Evolutionary conservation across 1,140 invertebrate species (phyloP), one percentile per base, ranked within the genome.

Genomic region (Drosophila neocordata): DNA sequence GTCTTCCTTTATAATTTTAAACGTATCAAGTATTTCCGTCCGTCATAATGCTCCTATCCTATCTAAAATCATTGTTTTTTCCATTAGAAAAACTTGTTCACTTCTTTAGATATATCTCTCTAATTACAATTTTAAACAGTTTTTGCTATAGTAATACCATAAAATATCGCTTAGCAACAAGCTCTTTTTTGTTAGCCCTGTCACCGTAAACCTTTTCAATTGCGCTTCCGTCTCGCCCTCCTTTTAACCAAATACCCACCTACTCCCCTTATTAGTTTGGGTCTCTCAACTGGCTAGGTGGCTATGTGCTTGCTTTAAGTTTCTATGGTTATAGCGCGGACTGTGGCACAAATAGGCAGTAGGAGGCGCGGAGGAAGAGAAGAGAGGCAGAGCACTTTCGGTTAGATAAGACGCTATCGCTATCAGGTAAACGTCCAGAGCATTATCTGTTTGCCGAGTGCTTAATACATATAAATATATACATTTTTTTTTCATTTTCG

Each of bases 371-470:
- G 27, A 31, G 53, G 9, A 24, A 20, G 20, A 65, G 37, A 37
- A 27, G n/a, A 59, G 44, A 52, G 55, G 20, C 18, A n/a, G 56
- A 15, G 70, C 37, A 41, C 56, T 59, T 27, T 51, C 60, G 58
- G 61, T 84, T 67, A 81, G 81, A 84, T 67, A 77, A 87, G 84
- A 74, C 58, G 84, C 74, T 82, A 48, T 68, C 69, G 70, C 73
- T 81, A 79, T 80, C 83, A 71, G 44, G 56, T 56, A 15, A 48
- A 31, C 31, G 53, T 55, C 57, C 61, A 55, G 22, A 38, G 76
- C 60, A 77, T 89, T 82, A 79, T 73, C 61, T 82, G 82, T 88
- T 78, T 78, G 82, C 68, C 79, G 61, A 82, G 70, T 79, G 48
- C 75, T 87, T 83, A 73, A 73, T 57, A 56, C 59, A 65, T 31